Evolutionary conservation across 2,113 vertebrate species (phyloP).

Genomic region (Grus americana): DNA sequence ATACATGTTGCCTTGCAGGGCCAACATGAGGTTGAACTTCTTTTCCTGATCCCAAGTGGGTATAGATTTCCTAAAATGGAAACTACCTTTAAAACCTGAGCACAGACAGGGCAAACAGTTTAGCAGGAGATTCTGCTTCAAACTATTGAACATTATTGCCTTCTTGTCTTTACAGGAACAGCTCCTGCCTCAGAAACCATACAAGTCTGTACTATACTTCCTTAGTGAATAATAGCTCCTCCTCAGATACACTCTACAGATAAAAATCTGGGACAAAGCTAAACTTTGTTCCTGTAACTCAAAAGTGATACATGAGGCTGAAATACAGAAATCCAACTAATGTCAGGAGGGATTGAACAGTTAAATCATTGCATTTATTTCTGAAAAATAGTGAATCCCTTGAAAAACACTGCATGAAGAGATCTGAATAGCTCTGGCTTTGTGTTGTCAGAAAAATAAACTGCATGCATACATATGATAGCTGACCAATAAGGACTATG

Average conservation of each 20-base stretch:
- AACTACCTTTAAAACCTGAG: background rate
- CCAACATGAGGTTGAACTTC: background rate
- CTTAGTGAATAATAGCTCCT: background rate
- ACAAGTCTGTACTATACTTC: background rate
- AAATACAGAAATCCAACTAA: background rate
- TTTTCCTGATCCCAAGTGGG: background rate
- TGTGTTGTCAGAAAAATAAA: background rate
- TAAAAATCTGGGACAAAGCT: background rate
- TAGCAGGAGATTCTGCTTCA: background rate
- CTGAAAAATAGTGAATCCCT: background rate
- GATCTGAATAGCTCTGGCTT: background rate
- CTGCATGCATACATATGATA: background rate
- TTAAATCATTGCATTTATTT: background rate
- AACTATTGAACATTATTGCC: background rate
- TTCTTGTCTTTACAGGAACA: background rate
- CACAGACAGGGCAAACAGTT: background rate
- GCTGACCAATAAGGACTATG: background rate
- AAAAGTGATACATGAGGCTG: background rate
- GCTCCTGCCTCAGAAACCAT: background rate
- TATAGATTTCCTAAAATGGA: background rate
- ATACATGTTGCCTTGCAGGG: background rate
- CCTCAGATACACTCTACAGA: background rate
- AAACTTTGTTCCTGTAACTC: background rate
- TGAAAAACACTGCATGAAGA: background rate
- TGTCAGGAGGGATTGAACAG: background rate